phyloP scores from a whole-genome alignment of 2,888 invertebrate species.

The Eristalinus aeneus region DNA sequence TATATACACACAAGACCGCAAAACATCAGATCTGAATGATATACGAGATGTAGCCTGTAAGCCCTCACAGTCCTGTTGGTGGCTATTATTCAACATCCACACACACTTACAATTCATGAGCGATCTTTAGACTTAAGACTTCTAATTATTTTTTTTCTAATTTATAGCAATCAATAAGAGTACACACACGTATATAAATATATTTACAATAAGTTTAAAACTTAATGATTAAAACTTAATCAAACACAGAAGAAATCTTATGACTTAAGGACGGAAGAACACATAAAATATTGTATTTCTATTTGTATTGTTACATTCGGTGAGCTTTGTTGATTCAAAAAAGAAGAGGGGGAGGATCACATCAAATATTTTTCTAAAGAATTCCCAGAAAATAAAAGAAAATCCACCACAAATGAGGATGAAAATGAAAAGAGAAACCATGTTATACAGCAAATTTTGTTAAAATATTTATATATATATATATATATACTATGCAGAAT shows the following conservation, averaged over 20 bases:
- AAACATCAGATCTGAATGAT: constrained; percentile 8
- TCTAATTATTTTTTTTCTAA: constrained; percentile 38
- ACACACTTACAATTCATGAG: not conserved
- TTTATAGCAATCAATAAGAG: not conserved
- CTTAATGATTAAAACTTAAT: constrained; percentile 10
- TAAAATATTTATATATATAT: constrained; percentile 65
- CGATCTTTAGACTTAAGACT: constrained; percentile 15
- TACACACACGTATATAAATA: not conserved
- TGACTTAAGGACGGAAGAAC: not conserved
- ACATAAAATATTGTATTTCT: no score
- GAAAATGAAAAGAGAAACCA: constrained; percentile 27
- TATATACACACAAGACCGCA: constrained; percentile 4
- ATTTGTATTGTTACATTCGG: constrained; percentile 53
- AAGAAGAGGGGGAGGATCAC: not conserved
- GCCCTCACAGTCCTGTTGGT: constrained; percentile 19
- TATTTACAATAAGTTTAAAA: constrained; percentile 43
- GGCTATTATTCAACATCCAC: constrained; percentile 7
- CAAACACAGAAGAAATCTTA: constrained; percentile 18
- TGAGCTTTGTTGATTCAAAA: constrained; percentile 41
- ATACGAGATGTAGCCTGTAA: constrained; percentile 32
- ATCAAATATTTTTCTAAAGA: constrained; percentile 50
- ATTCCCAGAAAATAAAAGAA: not conserved
- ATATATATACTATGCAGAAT: constrained; percentile 34
- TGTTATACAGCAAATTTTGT: constrained; percentile 66
- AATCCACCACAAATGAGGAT: constrained; percentile 9